Evolutionary conservation across 2,113 vertebrate species (phyloP).

Genomic region (Sakesphorus luctuosus): DNA sequence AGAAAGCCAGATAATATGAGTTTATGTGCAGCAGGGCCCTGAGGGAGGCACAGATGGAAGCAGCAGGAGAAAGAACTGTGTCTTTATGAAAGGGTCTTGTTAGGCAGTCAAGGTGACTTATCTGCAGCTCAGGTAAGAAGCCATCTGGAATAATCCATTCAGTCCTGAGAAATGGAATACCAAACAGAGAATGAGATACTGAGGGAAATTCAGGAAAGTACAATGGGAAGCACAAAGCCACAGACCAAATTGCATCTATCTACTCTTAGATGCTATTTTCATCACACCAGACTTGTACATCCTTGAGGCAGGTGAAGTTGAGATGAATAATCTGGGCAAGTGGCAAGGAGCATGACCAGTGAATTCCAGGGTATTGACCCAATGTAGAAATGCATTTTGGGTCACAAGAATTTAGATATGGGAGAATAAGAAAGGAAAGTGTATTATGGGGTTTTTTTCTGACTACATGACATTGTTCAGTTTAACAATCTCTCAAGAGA

Average conservation of each 20-base stretch:
- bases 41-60: background rate
- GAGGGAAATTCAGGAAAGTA: background rate
- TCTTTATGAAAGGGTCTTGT: background rate
- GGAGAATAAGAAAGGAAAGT: background rate
- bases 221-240: background rate
- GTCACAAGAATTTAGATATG: background rate
- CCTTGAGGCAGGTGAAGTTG: background rate
- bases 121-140: background rate
- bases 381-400: background rate
- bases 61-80: background rate
- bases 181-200: background rate
- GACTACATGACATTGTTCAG: background rate
- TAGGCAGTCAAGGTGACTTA: background rate
- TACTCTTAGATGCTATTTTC: background rate
- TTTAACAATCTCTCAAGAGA: background rate
- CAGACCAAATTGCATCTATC: background rate
- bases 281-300: background rate
- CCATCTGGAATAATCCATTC: background rate
- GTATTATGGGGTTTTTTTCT: background rate
- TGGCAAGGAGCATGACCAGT: background rate
- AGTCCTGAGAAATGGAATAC: background rate
- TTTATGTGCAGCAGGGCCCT: background rate
- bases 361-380: background rate
- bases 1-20: background rate
- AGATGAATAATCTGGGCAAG: background rate